Evolutionary conservation across 1,140 invertebrate species (phyloP), one percentile per base, ranked within the genome.

Genomic region (Sarcophaga bullata): DNA sequence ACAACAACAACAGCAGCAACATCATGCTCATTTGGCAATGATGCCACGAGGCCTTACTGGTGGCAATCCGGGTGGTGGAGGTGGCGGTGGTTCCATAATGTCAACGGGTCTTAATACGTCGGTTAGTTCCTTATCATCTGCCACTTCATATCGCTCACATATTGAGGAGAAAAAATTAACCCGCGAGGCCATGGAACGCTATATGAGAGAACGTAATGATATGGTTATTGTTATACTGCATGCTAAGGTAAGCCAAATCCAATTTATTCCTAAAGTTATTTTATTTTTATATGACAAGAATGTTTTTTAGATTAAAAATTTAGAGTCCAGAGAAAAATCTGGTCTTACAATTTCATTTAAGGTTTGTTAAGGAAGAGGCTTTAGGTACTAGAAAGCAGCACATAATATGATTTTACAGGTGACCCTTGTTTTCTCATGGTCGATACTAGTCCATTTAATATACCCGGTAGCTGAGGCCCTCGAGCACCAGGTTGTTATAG

Each of bases 181-280:
- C 11, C 93, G 97, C 72, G 98, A 99, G 86, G 97, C 97, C 13
- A 99, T 99, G 98, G 96, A 98, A 89, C 94, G 96, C 68, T 99
- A 99, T 90, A 92, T 99, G 80, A 93, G 96, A 48, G 97, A 99
- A 86, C 93, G 97, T 85, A 96, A 96, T 84, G 98, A 99, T 90
- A 98, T 99, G 95, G 95, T 98, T 6, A 95, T 99, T 25, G 97
- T 99, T 6, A 99, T 99, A 82, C 92, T 99, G 76, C 98, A 99
- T 92, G 99, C 99, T 8, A 99, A 99, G 93, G 89, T 90, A 83
- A 80, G 87, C 83, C 10, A 73, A 73, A 73, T 52, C 13, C 50
- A 52, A 13, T 52, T 52, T 37, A 37, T 37, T 37, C 4, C 25
- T 37, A 2, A 37, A 37, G 1, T 37, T 37, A 1, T 37, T 37